Conservation (phyloP, 2,113 vertebrate genomes). For the Melanerpes aurifrons region DNA sequence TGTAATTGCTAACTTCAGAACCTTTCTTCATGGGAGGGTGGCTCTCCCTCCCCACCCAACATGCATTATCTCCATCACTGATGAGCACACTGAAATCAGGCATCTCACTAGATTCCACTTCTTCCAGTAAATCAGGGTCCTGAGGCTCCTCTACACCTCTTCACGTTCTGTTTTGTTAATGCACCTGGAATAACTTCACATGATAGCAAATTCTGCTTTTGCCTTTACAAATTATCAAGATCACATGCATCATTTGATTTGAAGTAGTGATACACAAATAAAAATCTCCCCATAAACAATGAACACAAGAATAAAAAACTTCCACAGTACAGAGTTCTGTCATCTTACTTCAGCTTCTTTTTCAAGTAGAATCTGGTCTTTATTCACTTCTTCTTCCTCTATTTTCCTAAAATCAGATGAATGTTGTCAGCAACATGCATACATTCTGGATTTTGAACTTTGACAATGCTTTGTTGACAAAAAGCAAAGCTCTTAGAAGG, state of each 20-base stretch:
- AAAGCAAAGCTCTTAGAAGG: neutral
- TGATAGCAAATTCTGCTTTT: neutral
- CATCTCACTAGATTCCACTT: neutral
- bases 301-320: neutral
- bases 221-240: neutral
- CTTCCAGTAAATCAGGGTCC: neutral
- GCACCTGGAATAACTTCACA: neutral
- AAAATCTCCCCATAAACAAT: neutral
- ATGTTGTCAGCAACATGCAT: neutral
- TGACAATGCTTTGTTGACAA: neutral
- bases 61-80: accelerated
- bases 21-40: neutral
- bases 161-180: neutral
- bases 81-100: neutral
- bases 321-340: neutral
- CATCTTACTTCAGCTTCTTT: conserved; percentile 95
- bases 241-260: neutral
- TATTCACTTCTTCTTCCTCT: conserved; percentile 94
- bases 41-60: neutral
- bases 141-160: neutral
- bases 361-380: conserved; percentile 96
- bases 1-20: neutral
- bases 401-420: conserved; percentile 81
- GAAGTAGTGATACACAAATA: neutral
- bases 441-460: neutral